These are phyloP conservation scores for Anoura caudifer DNA, from an alignment of 2,113 vertebrate genomes.

Conservation along the genomic window DNA sequence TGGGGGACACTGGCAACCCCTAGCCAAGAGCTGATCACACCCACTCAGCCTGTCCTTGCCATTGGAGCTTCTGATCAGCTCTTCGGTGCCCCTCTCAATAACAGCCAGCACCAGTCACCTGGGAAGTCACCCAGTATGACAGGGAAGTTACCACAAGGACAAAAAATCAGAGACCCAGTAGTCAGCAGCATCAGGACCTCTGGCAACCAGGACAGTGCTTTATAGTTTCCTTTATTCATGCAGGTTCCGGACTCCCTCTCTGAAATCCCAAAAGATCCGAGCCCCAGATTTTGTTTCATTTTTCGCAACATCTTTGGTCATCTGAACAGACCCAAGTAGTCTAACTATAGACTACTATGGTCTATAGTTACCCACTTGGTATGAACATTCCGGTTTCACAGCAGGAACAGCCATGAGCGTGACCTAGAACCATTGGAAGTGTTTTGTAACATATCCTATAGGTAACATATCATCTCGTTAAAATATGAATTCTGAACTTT, in stretches of 20 bases:
- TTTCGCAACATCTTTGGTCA: background rate
- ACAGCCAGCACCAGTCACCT: background rate
- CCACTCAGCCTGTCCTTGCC: background rate
- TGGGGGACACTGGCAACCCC: too few relatives aligned
- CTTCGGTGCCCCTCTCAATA: background rate
- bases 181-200: background rate
- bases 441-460: background rate
- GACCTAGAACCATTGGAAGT: background rate
- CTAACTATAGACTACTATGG: background rate
- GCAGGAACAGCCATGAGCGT: rapidly evolving
- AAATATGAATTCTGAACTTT: background rate
- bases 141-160: background rate
- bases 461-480: background rate
- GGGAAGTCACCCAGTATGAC: background rate
- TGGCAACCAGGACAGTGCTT: background rate
- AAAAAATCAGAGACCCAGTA: background rate
- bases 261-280: background rate
- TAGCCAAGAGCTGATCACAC: background rate
- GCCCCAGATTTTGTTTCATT: background rate
- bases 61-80: background rate
- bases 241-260: background rate
- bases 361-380: background rate
- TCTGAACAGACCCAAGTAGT: background rate
- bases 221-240: background rate
- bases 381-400: background rate